Percentiles rank a stretch among this genome's conserved stretches.
phyloP scores from a whole-genome alignment of 2,888 invertebrate genomes.

The Caenorhabditis sp. region DNA sequence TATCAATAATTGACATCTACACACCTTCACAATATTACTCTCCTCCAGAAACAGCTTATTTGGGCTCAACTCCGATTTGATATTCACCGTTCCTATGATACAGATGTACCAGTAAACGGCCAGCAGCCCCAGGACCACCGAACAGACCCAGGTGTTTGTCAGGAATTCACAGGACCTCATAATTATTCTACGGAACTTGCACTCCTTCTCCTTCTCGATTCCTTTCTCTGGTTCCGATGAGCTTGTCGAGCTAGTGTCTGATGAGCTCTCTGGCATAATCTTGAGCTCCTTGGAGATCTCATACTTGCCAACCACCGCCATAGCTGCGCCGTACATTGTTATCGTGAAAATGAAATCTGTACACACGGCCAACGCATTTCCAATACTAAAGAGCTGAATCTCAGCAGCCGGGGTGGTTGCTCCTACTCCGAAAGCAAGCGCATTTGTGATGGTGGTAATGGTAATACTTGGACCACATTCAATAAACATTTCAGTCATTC shows the following conservation, averaged over 20 bases:
- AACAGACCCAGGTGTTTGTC: constrained; percentile 71
- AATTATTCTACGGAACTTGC: constrained; percentile 30
- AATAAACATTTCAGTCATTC: constrained; percentile 73
- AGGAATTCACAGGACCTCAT: constrained; percentile 68
- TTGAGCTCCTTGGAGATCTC: constrained; percentile 66
- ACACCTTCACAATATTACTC: constrained; percentile 76
- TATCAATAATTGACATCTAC: neutral
- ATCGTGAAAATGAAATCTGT: constrained; percentile 78
- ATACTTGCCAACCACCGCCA: constrained; percentile 77
- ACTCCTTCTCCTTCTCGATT: constrained; percentile 21
- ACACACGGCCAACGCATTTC: constrained; percentile 79
- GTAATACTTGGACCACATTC: constrained; percentile 77
- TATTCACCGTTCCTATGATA: constrained; percentile 76
- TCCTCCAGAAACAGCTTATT: constrained; percentile 77
- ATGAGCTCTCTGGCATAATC: constrained; percentile 16
- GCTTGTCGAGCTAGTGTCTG: constrained; percentile 25
- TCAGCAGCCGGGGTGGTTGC: constrained; percentile 81
- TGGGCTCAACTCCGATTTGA: constrained; percentile 78
- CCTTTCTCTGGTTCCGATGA: constrained; percentile 34
- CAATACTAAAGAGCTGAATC: constrained; percentile 81
- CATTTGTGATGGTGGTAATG: constrained; percentile 81
- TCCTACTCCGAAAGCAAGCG: constrained; percentile 75
- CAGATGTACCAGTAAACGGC: constrained; percentile 79
- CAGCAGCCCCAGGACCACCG: constrained; percentile 72
- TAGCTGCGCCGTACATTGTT: constrained; percentile 77